Conservation (phyloP, 2,888 invertebrate genomes). For the Encarsia formosa region DNA sequence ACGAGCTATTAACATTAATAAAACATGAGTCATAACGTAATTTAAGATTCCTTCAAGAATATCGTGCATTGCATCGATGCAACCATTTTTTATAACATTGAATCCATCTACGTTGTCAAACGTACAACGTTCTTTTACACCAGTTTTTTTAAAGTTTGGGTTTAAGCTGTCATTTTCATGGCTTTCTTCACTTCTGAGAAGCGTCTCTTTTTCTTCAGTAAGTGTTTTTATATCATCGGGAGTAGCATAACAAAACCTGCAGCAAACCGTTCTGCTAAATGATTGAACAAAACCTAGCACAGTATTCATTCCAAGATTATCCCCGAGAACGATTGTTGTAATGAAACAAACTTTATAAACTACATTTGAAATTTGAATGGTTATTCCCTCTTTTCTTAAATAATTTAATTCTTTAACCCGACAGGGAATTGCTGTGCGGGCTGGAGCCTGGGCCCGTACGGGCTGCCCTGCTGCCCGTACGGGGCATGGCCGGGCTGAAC, state of each 20-base stretch:
- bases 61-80: conserved; percentile 4
- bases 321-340: background rate
- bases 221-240: background rate
- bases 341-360: background rate
- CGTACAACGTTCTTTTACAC: conserved; percentile 1
- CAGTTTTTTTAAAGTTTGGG: background rate
- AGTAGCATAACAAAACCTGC: background rate
- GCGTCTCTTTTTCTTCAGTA: background rate
- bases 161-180: background rate
- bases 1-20: background rate
- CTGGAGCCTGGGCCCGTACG: too few species aligned
- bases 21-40: background rate
- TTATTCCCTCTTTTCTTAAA: background rate
- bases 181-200: background rate
- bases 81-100: background rate
- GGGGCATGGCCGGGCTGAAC: too few species aligned
- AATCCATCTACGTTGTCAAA: background rate
- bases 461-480: too few species aligned
- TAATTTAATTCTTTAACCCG: background rate
- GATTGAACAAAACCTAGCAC: conserved; percentile 18
- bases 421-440: too few species aligned
- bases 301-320: background rate
- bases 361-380: background rate
- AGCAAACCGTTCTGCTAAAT: conserved; percentile 7
- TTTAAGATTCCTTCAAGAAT: conserved; percentile 1